A percentile compares a stretch with the other conserved stretches of the same genome.
Evolutionary conservation across 2,888 invertebrate species (phyloP).

Genomic region (Diploptera punctata): DNA sequence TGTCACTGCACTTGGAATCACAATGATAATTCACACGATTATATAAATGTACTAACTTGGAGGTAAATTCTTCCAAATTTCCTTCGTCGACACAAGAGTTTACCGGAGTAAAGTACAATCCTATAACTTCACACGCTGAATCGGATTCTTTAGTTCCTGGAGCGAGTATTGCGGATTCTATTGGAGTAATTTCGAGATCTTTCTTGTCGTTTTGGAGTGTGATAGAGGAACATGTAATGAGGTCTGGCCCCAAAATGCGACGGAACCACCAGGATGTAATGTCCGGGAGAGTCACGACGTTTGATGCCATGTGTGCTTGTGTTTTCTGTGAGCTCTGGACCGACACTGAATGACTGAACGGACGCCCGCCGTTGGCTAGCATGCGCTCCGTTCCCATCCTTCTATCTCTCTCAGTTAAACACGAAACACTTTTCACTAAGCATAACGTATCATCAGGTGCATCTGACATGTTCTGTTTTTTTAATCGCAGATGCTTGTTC

Average conservation of each 20-base stretch:
- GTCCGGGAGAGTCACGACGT: background rate
- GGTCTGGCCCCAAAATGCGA: conserved; percentile 14
- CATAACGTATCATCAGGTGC: background rate
- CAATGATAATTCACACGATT: conserved; percentile 45
- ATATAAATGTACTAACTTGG: conserved; percentile 65
- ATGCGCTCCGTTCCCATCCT: background rate
- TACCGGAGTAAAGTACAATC: conserved; percentile 23
- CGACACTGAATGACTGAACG: background rate
- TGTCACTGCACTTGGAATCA: background rate
- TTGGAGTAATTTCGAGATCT: background rate
- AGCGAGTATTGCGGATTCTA: conserved; percentile 1
- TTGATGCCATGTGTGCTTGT: conserved; percentile 1
- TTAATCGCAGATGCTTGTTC: no score
- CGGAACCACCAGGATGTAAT: conserved; percentile 22
- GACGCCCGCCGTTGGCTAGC: background rate
- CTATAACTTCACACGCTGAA: conserved; percentile 4
- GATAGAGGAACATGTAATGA: conserved; percentile 5
- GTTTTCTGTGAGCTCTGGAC: background rate
- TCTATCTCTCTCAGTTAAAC: background rate
- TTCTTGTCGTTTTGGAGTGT: background rate
- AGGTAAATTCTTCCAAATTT: conserved; percentile 71
- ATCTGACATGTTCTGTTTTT: no score
- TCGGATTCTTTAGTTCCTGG: background rate
- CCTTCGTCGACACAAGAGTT: conserved; percentile 54
- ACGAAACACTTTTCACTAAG: background rate